phyloP scores from a whole-genome alignment of 2,888 invertebrate species.

The Yponomeuta malinellus region DNA sequence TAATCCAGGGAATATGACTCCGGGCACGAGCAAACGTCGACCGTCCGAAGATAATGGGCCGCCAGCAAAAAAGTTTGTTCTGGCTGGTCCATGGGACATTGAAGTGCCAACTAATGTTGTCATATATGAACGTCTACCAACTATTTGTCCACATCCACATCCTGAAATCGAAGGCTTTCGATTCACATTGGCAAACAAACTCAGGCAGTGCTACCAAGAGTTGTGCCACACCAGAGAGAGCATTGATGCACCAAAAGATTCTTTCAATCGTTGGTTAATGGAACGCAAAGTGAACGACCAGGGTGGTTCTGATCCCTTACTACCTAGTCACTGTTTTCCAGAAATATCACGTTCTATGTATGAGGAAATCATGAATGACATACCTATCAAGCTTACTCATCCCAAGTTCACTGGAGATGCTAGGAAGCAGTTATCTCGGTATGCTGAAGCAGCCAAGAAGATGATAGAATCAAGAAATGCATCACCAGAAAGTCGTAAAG shows the following conservation, averaged over 20 bases:
- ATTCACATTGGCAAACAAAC: conserved; percentile 86
- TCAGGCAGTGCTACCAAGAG: conserved; percentile 94
- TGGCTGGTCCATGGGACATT: conserved; percentile 96
- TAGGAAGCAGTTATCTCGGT: conserved; percentile 92
- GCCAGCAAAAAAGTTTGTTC: conserved; percentile 88
- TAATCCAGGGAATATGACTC: conserved; percentile 64
- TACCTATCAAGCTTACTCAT: conserved; percentile 95
- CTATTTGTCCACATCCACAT: conserved; percentile 92
- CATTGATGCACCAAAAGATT: conserved; percentile 97
- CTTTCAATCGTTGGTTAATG: conserved; percentile 97
- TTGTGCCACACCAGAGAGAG: conserved; percentile 93
- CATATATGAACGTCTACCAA: conserved; percentile 89
- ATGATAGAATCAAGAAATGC: conserved; percentile 96
- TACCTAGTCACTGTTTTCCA: conserved; percentile 93
- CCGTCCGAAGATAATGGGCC: conserved; percentile 89
- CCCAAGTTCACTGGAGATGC: conserved; percentile 98
- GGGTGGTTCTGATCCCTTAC: conserved; percentile 90
- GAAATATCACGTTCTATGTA: conserved; percentile 97
- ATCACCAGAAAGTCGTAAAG: conserved; percentile 94
- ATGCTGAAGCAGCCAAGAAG: conserved; percentile 97
- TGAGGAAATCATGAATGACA: conserved; percentile 98
- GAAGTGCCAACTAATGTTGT: conserved; percentile 95
- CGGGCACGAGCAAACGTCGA: conserved; percentile 81
- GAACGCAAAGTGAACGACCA: conserved; percentile 94
- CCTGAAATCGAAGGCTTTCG: conserved; percentile 95